A percentile compares a stretch with the other conserved stretches of the same genome.
phyloP scores from a whole-genome alignment of 1,140 invertebrate species.

The Chionoecetes opilio region DNA sequence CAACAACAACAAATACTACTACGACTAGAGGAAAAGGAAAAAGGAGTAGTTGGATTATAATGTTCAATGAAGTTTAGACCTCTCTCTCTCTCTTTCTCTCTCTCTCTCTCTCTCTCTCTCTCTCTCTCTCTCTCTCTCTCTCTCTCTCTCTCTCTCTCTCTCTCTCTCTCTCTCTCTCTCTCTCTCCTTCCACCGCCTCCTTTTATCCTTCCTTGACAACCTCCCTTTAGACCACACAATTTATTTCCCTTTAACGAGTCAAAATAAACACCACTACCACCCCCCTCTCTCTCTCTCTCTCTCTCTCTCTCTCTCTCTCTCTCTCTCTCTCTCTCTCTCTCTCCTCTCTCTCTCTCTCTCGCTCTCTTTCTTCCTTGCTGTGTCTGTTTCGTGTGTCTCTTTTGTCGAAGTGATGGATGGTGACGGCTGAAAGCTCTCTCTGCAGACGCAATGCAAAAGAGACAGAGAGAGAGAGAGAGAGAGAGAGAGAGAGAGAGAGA shows the following conservation, averaged over 20 bases:
- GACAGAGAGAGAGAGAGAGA: too few species aligned
- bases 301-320: constrained; percentile 54
- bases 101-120: constrained; percentile 6
- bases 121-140: neutral
- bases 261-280: neutral
- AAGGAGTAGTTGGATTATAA: too few species aligned
- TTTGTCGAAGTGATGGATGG: neutral
- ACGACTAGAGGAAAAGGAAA: too few species aligned
- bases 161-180: constrained; percentile 47
- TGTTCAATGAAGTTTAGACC: too few species aligned
- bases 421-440: too few species aligned
- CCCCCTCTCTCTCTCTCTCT: constrained; percentile 21
- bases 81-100: neutral
- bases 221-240: neutral
- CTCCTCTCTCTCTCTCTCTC: constrained; percentile 50
- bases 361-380: neutral
- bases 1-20: too few species aligned
- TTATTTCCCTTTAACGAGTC: constrained; percentile 34
- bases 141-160: constrained; percentile 33
- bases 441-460: too few species aligned
- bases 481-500: too few species aligned
- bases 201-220: constrained; percentile 13
- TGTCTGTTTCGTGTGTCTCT: neutral
- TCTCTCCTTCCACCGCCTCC: constrained; percentile 42
- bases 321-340: constrained; percentile 51